Evolutionary conservation across 2,797 vertebrate genomes (phyloP).

Genomic region (Neosalanx taihuensis): DNA sequence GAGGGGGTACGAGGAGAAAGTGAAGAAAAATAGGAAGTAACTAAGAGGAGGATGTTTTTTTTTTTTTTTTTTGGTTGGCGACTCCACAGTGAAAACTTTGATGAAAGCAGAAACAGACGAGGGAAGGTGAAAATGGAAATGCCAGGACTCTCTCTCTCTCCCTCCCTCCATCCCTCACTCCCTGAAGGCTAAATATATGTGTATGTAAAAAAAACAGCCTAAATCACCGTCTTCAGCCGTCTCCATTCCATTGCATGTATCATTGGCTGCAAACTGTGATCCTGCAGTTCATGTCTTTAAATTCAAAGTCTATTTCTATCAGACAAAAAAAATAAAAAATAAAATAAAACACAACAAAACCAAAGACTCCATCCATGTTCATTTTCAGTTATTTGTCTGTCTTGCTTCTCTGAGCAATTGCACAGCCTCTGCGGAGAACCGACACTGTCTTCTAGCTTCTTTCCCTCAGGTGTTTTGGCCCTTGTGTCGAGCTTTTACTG

Average conservation of each 20-base stretch:
- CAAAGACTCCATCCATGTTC: background rate
- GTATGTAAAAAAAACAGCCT: constrained; percentile 2
- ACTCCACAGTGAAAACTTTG: constrained; percentile 14
- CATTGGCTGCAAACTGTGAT: constrained; percentile 1
- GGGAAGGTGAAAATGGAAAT: constrained; percentile 23
- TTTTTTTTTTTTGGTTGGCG: background rate
- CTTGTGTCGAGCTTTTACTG: background rate
- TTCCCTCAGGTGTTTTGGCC: constrained; percentile 4
- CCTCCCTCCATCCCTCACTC: background rate
- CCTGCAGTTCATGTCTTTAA: background rate
- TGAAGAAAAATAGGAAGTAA: background rate
- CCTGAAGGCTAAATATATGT: constrained; percentile 10
- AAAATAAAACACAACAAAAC: too few species aligned
- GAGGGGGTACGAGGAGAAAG: background rate
- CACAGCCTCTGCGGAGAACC: too few species aligned
- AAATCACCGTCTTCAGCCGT: constrained; percentile 4
- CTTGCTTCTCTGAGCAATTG: background rate
- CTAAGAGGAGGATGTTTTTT: constrained; percentile 4
- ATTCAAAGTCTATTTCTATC: too few species aligned
- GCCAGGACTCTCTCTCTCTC: background rate
- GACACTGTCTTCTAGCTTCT: too few species aligned
- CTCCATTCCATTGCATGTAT: constrained; percentile 12
- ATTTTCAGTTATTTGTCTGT: constrained; percentile 10
- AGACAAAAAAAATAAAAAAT: too few species aligned
- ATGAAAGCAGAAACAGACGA: constrained; percentile 16